These are phyloP conservation scores for Bibio marci DNA, from an alignment of 2,888 invertebrate species.

Conservation along the genomic window DNA sequence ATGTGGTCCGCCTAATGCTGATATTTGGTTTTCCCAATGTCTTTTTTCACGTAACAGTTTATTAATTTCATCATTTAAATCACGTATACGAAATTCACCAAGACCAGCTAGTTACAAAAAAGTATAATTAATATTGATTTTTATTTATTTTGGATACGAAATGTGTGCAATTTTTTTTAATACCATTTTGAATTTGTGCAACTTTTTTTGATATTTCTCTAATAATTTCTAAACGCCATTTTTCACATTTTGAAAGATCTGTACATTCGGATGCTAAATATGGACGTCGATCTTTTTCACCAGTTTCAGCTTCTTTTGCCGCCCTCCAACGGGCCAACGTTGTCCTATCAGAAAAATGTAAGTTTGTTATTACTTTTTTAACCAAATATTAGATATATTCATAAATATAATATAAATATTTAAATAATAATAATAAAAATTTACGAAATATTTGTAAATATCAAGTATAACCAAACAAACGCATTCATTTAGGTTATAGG, in stretches of 20 bases:
- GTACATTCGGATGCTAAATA: slow-evolving; percentile 91
- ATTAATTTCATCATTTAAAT: slow-evolving; percentile 98
- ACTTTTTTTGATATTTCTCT: slow-evolving; percentile 97
- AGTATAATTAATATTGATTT: neutral
- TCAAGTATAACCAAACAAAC: neutral
- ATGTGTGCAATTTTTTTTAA: neutral
- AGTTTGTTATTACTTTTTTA: neutral
- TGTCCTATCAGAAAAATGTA: slow-evolving; percentile 38
- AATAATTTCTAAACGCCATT: slow-evolving; percentile 92
- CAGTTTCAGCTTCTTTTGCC: slow-evolving; percentile 82
- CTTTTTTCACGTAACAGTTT: slow-evolving; percentile 88
- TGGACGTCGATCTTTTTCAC: slow-evolving; percentile 75
- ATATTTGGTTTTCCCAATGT: slow-evolving; percentile 96
- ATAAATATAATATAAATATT: neutral
- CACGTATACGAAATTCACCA: slow-evolving; percentile 96
- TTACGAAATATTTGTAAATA: slow-evolving; percentile 4
- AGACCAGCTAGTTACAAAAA: slow-evolving; percentile 53
- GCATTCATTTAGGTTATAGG: neutral
- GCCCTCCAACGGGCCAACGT: slow-evolving; percentile 97
- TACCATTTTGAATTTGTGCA: slow-evolving; percentile 95
- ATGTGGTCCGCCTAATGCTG: slow-evolving; percentile 88
- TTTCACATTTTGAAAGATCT: slow-evolving; percentile 81
- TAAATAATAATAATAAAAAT: slow-evolving; percentile 4
- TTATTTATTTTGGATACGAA: neutral
- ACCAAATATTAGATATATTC: neutral